phyloP scores from a whole-genome alignment of 2,113 vertebrate species.

The Pipa parva region DNA sequence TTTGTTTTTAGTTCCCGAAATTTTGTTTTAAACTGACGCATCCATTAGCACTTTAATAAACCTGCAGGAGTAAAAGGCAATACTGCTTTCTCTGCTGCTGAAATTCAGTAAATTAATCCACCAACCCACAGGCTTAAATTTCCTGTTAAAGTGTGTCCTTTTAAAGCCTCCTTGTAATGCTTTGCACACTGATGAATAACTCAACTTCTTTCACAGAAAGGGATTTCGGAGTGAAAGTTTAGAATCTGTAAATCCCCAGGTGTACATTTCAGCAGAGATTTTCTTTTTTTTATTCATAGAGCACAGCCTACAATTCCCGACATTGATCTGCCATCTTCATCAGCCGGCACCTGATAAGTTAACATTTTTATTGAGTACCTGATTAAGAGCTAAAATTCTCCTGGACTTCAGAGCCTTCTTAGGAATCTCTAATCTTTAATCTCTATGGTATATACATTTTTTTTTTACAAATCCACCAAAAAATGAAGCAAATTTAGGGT shows the following conservation, averaged over 20 bases:
- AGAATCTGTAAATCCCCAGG: slow-evolving; percentile 4
- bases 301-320: not conserved
- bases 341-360: slow-evolving; percentile 9
- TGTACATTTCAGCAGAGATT: not conserved
- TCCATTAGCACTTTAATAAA: slow-evolving; percentile 15
- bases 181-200: not conserved
- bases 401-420: slow-evolving; percentile 9
- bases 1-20: not conserved
- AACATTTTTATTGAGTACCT: slow-evolving; percentile 26
- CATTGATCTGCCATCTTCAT: slow-evolving; percentile 20
- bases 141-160: slow-evolving; percentile 7
- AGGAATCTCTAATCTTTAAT: too few species aligned
- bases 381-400: not conserved
- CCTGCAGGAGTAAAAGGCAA: slow-evolving; percentile 10
- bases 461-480: too few species aligned
- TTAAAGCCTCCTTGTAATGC: not conserved
- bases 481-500: too few species aligned
- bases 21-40: slow-evolving; percentile 10
- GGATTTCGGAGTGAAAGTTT: not conserved
- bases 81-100: not conserved
- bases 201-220: not conserved
- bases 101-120: slow-evolving; percentile 2
- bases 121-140: slow-evolving; percentile 1
- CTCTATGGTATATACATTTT: too few species aligned
- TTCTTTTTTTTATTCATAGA: not conserved